Percentiles rank a stretch among this genome's conserved stretches.
phyloP scores from a whole-genome alignment of 2,113 vertebrate species.

The Quiscalus mexicanus region DNA sequence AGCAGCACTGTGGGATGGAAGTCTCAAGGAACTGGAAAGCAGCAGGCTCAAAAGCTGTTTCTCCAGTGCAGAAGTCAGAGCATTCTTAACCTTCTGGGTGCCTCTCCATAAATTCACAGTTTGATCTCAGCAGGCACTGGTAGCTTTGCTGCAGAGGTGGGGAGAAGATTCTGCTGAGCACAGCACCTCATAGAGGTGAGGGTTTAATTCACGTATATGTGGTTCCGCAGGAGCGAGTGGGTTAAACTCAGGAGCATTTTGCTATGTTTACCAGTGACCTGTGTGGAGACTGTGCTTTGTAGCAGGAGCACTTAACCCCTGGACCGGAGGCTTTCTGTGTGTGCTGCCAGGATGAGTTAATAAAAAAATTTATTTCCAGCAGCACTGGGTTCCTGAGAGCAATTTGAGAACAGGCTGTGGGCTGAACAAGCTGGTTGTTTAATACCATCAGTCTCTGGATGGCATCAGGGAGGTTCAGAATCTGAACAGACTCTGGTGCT shows the following conservation, averaged over 20 bases:
- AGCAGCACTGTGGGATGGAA: neutral
- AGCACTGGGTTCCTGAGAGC: neutral
- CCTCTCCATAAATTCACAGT: neutral
- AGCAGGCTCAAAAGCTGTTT: neutral
- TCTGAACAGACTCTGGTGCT: neutral
- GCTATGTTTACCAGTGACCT: neutral
- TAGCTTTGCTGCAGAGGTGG: neutral
- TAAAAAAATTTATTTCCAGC: neutral
- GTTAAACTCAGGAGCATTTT: neutral
- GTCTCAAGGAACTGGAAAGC: neutral
- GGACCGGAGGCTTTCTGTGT: fast-evolving
- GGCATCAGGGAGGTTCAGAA: neutral
- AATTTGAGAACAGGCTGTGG: neutral
- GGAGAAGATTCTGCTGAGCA: neutral
- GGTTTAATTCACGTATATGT: fast-evolving
- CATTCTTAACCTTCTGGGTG: neutral
- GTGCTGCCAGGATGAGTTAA: neutral
- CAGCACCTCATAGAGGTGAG: neutral
- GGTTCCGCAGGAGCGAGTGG: neutral
- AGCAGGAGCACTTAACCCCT: neutral
- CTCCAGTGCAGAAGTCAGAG: neutral
- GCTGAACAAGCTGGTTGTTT: neutral
- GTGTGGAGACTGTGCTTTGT: neutral
- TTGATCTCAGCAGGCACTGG: neutral
- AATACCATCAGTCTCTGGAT: neutral